phyloP scores from a whole-genome alignment of 1,140 invertebrate genomes.

The Solenopsis invicta region DNA sequence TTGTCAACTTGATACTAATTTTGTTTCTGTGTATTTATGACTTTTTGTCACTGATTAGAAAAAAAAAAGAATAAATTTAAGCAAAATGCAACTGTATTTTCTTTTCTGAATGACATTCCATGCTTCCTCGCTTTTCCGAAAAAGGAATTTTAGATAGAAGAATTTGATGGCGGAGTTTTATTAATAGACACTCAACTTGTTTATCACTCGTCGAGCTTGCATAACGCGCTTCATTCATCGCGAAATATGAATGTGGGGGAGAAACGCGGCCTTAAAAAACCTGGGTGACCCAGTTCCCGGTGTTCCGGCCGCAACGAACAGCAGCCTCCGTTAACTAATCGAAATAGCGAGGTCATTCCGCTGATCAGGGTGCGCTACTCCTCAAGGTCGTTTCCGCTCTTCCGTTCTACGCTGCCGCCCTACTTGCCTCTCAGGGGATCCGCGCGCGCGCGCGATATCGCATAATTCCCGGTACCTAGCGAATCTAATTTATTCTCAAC shows the following conservation, averaged over 20 bases:
- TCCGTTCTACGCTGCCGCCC: slow-evolving; percentile 56
- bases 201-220: slow-evolving; percentile 18
- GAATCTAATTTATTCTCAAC: slow-evolving; percentile 82
- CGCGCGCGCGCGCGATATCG: slow-evolving; percentile 61
- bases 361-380: neutral
- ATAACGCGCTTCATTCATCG: slow-evolving; percentile 52
- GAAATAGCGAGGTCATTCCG: slow-evolving; percentile 57
- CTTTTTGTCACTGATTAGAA: too few relatives aligned
- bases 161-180: slow-evolving; percentile 2
- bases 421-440: slow-evolving; percentile 57
- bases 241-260: slow-evolving; percentile 3
- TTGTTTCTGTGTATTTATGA: too few relatives aligned
- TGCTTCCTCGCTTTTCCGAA: neutral
- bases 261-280: slow-evolving; percentile 27
- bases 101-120: neutral
- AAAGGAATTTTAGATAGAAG: neutral
- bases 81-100: neutral
- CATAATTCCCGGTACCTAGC: slow-evolving; percentile 78
- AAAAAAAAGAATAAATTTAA: too few relatives aligned
- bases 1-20: too few relatives aligned
- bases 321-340: slow-evolving; percentile 53
- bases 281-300: slow-evolving; percentile 47
- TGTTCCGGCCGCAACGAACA: slow-evolving; percentile 33
- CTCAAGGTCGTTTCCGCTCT: slow-evolving; percentile 74
- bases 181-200: slow-evolving; percentile 26